Conservation (phyloP, 1,140 invertebrate genomes). For the Cyrtorhinus lividipennis region DNA sequence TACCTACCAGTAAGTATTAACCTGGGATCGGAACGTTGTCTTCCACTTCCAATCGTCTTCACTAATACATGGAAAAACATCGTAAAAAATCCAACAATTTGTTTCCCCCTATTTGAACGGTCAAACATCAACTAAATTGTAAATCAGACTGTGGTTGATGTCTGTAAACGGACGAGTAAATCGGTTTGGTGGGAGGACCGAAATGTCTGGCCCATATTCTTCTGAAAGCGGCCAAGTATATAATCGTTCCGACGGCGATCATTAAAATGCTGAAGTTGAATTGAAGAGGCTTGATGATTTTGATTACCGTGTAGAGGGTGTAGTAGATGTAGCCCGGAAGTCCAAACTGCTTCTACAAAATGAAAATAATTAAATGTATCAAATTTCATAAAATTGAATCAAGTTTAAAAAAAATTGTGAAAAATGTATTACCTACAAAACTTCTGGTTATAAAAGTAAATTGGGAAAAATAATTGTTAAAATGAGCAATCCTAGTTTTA, state of each 20-base stretch:
- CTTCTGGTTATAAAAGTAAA: not conserved
- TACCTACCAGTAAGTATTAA: too few species aligned
- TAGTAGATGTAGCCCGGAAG: constrained; percentile 36
- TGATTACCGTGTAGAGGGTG: constrained; percentile 34
- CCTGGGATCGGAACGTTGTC: too few species aligned
- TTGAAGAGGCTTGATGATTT: constrained; percentile 5
- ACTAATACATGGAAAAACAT: too few species aligned
- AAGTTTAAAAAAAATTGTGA: not conserved
- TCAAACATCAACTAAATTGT: too few species aligned
- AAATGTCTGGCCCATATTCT: constrained; percentile 8
- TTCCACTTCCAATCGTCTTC: too few species aligned
- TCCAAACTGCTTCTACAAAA: constrained; percentile 40
- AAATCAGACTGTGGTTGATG: too few species aligned
- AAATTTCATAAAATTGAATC: not conserved
- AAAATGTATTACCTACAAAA: not conserved
- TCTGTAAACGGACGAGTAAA: not conserved
- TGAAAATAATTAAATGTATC: not conserved
- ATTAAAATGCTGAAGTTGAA: constrained; percentile 17
- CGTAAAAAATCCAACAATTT: too few species aligned
- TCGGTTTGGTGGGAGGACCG: not conserved
- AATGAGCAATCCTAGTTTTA: not conserved
- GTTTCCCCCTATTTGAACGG: too few species aligned
- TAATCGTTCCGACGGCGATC: constrained; percentile 22
- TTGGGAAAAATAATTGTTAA: not conserved
- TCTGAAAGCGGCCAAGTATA: constrained; percentile 17